Base-by-base conservation (phyloP, 2,113 vertebrate species). In the Scomber colias region DNA sequence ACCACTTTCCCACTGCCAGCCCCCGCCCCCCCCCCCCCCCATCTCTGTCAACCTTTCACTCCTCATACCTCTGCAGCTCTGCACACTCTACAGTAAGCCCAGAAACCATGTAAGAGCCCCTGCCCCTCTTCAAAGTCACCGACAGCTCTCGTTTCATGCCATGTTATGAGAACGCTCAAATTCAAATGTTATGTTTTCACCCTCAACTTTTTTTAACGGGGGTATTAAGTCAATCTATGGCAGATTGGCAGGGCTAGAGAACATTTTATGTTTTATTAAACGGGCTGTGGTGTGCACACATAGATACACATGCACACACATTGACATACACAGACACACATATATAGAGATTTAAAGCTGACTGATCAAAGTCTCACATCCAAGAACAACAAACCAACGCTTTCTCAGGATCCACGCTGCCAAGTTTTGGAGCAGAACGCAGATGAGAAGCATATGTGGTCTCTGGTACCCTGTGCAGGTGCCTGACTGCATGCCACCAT, bases 301-400 rank as follows among this genome's bases (percentile, higher is more conserved):
- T 54, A 73, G 24, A 40, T 9, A 2, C 7, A 40, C 8, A 40
- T 9, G 9, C 35, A 57, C 53, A 50, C 17, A 70, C 51, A 81
- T 71, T 59, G 30, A 66, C 27, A 35, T 27, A 71, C 51, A 75
- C 45, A 57, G 49, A 50, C 17, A 70, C 51, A 81, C 71, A 60
- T 40, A 70, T 19, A 31, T 15, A 70, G 44, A 68, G 30, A 74
- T 75, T 89, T 78, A 89, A 85, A 85, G 87, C 70, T 82, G 91
- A 90, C 84, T 82, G 78, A 87, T 90, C 83, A 79, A 79, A 75
- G 72, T 86, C 70, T 79, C 21, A n/a, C 16, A 65, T 88, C 94
- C 93, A 95, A 94, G 15, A 90, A 85, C 91, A 95, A 93, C 93
- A 94, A 74, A 80, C 27, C 19, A 15, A 30, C 59, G 60, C 72